A percentile compares a stretch with the other conserved stretches of the same genome.
Evolutionary conservation across 2,888 invertebrate species (phyloP).

Genomic region (Caenorhabditis afra): DNA sequence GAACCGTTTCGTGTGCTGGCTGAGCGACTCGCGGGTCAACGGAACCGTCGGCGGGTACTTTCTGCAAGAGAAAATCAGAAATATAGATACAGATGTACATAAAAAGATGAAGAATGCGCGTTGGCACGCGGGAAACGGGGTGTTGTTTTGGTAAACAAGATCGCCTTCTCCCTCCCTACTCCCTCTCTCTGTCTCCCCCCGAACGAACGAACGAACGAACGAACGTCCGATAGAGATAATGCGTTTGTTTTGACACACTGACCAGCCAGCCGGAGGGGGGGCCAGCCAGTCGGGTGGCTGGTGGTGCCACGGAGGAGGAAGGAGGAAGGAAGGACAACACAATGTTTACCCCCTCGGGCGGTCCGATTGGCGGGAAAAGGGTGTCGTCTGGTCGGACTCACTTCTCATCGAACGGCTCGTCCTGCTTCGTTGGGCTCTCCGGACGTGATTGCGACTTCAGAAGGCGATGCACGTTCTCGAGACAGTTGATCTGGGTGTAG

Average conservation of each 20-base stretch:
- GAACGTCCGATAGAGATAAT: constrained; percentile 33
- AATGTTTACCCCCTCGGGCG: constrained; percentile 24
- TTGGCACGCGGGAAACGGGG: background rate
- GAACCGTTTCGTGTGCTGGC: constrained; percentile 74
- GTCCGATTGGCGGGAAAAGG: background rate
- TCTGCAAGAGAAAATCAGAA: constrained; percentile 66
- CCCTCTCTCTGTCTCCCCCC: too few species aligned
- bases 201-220: constrained; percentile 28
- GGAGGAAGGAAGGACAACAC: constrained; percentile 8
- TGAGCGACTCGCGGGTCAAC: constrained; percentile 75
- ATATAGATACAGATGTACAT: too few species aligned
- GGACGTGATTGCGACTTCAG: constrained; percentile 74
- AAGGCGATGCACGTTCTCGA: constrained; percentile 80
- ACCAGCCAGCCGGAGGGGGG: constrained; percentile 7
- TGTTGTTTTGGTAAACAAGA: constrained; percentile 40
- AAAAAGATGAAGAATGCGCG: too few species aligned
- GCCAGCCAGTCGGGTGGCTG: constrained; percentile 28
- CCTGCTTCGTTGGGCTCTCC: constrained; percentile 55
- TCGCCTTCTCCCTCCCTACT: too few species aligned
- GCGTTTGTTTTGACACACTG: constrained; percentile 60
- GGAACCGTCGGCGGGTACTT: constrained; percentile 63
- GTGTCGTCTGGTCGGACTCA: constrained; percentile 16
- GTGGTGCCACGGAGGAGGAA: constrained; percentile 34
- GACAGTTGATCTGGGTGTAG: constrained; percentile 78
- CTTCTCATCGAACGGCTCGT: constrained; percentile 60